A percentile compares a stretch with the other conserved stretches of the same genome.
Conservation (phyloP, 2,113 vertebrate genomes). For the Microtus ochrogaster region DNA sequence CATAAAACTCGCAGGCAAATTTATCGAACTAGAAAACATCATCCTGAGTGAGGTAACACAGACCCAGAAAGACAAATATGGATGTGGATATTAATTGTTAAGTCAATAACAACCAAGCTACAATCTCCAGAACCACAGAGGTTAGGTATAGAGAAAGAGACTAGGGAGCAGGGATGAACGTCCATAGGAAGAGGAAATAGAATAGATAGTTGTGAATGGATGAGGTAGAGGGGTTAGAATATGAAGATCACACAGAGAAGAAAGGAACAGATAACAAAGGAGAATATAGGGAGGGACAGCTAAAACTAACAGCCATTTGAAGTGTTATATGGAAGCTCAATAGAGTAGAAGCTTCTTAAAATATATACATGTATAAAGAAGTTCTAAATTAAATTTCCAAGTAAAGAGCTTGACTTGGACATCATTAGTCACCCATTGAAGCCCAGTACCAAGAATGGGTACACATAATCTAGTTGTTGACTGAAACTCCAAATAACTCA, state of each 20-base stretch:
- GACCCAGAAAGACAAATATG: background rate
- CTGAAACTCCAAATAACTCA: background rate
- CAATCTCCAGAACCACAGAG: background rate
- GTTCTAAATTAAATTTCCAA: background rate
- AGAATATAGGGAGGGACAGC: background rate
- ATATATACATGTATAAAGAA: background rate
- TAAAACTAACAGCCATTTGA: background rate
- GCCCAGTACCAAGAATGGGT: background rate
- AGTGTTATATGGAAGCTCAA: background rate
- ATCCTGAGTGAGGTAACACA: background rate
- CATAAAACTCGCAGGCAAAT: background rate
- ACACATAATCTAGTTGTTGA: background rate
- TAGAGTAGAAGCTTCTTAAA: background rate
- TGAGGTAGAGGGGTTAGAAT: background rate
- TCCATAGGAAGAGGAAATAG: background rate
- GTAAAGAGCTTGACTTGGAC: background rate
- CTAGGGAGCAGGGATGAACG: background rate
- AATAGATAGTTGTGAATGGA: background rate
- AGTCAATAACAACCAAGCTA: background rate
- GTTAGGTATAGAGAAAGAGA: background rate
- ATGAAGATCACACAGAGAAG: background rate
- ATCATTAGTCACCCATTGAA: background rate
- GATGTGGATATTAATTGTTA: background rate
- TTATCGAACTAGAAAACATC: background rate
- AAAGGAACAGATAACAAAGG: background rate